Evolutionary conservation across 2,113 vertebrate species (phyloP).

Genomic region (Xiphias gladius): DNA sequence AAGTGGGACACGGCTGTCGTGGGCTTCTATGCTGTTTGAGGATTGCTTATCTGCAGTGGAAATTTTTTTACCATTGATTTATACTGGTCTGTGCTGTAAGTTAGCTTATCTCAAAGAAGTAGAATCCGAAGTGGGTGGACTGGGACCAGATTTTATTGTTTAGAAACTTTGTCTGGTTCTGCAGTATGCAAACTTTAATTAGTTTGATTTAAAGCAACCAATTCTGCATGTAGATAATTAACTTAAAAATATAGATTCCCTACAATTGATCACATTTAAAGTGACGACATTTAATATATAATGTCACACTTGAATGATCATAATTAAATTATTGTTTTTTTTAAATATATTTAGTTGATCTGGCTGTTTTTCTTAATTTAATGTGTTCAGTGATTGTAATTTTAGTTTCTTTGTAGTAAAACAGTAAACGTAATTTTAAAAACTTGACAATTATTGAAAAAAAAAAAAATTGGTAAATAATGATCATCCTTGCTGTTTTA

Average conservation of each 20-base stretch:
- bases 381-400: not conserved
- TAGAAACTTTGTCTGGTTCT: slow-evolving; percentile 10
- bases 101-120: slow-evolving; percentile 44
- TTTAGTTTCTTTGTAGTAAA: not conserved
- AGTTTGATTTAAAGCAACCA: slow-evolving; percentile 38
- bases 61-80: slow-evolving; percentile 53
- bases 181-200: not conserved
- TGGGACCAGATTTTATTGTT: slow-evolving; percentile 9
- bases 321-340: slow-evolving; percentile 1
- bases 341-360: not conserved
- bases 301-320: slow-evolving; percentile 13
- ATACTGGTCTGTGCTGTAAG: not conserved
- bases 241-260: slow-evolving; percentile 26
- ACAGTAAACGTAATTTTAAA: slow-evolving; percentile 12
- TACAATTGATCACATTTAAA: slow-evolving; percentile 11
- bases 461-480: slow-evolving; percentile 1
- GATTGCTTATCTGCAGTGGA: slow-evolving; percentile 53
- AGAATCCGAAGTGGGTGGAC: slow-evolving; percentile 14
- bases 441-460: not conserved
- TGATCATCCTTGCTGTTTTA: slow-evolving; percentile 1
- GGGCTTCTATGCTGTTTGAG: slow-evolving; percentile 30
- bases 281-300: slow-evolving; percentile 4
- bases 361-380: not conserved
- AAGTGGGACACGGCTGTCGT: slow-evolving; percentile 59
- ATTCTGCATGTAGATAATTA: slow-evolving; percentile 21